Evolutionary conservation across 1,140 invertebrate genomes (phyloP).

Genomic region (Periplaneta americana): DNA sequence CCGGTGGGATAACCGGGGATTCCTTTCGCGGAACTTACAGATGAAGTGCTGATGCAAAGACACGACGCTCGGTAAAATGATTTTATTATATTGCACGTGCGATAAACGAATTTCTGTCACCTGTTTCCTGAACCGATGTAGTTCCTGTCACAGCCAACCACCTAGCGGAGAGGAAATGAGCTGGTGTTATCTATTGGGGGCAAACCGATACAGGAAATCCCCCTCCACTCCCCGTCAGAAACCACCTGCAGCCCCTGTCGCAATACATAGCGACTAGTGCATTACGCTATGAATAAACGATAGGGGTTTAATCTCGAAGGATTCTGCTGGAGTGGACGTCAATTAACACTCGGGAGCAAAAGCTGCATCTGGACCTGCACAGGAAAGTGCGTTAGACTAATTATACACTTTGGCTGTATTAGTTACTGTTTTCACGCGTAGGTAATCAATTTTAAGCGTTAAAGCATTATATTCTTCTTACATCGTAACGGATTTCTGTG

Average conservation of each 20-base stretch:
- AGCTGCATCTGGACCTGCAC: background rate
- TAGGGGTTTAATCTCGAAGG: background rate
- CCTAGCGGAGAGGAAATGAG: background rate
- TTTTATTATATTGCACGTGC: background rate
- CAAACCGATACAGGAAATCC: background rate
- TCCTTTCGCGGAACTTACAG: background rate
- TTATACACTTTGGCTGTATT: too few species aligned
- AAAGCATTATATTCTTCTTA: too few species aligned
- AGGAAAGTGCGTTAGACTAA: too few species aligned
- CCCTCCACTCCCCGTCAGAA: background rate
- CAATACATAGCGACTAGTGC: background rate
- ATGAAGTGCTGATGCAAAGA: background rate
- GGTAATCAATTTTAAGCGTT: too few species aligned
- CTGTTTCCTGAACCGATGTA: background rate
- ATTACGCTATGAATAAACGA: background rate
- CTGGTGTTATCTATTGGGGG: background rate
- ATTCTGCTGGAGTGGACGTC: background rate
- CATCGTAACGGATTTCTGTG: too few species aligned
- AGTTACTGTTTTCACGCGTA: too few species aligned
- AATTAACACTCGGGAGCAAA: background rate
- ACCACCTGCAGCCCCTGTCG: background rate
- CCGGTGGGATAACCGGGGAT: background rate
- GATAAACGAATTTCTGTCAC: background rate
- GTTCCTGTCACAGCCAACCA: background rate
- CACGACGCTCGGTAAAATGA: background rate